These are phyloP conservation scores for Staurois parvus DNA, from an alignment of 2,797 vertebrate species.

Conservation along the genomic window DNA sequence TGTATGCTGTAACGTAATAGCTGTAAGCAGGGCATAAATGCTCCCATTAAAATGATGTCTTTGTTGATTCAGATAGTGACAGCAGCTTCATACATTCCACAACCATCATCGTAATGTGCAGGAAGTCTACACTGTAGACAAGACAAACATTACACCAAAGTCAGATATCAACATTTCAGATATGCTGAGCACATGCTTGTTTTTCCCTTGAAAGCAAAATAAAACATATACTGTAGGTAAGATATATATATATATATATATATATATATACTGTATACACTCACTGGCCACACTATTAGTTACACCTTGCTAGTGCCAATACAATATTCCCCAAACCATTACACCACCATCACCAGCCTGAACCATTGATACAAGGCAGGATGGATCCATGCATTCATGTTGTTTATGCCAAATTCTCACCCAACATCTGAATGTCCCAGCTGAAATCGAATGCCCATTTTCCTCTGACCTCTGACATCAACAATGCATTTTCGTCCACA, in stretches of 20 bases:
- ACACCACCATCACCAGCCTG: too few species aligned
- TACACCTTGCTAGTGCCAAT: too few species aligned
- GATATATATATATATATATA: background rate
- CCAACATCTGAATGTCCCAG: too few species aligned
- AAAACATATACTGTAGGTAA: background rate
- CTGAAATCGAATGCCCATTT: too few species aligned
- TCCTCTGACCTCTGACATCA: too few species aligned
- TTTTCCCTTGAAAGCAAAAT: background rate
- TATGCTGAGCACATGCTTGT: background rate
- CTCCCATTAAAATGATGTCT: slow-evolving; percentile 67
- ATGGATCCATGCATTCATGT: too few species aligned
- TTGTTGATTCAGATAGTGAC: slow-evolving; percentile 67
- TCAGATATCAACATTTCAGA: background rate
- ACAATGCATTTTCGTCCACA: too few species aligned
- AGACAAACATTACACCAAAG: slow-evolving; percentile 23
- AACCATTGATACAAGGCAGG: too few species aligned
- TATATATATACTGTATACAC: too few species aligned
- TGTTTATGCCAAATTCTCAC: too few species aligned
- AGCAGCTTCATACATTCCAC: slow-evolving; percentile 66
- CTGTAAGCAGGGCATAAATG: slow-evolving; percentile 1
- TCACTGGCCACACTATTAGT: too few species aligned
- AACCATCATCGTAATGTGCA: slow-evolving; percentile 62
- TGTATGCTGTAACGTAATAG: slow-evolving; percentile 5
- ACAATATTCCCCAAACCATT: too few species aligned
- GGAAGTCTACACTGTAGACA: slow-evolving; percentile 28